Evolutionary conservation across 1,140 invertebrate species (phyloP), one percentile per base, ranked within the genome.

Genomic region (Zaprionus davidi): DNA sequence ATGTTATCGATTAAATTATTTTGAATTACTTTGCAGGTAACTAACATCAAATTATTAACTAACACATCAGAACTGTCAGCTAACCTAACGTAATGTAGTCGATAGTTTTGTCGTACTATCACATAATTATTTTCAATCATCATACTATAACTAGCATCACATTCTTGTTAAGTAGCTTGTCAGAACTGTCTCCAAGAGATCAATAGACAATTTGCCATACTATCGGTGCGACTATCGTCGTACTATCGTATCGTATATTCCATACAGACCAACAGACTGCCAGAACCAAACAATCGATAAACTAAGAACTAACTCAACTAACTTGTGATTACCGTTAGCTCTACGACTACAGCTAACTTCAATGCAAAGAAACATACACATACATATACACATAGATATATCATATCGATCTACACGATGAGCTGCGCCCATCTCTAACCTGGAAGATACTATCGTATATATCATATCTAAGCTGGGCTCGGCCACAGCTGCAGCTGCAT

Each of bases 241-340:
- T 44, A 44, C 38, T 7, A 44, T 44, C 41, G 41, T 44, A 17
- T 7, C 5, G 15, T 5, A 0, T 44, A 44, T 44, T n/a, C 41
- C 41, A 17, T n/a, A 4, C n/a, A 46, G n/a, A n/a, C n/a, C 5
- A 46, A 46, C 41, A 46, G 41, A 44, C 41, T 44, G 41, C 41
- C 41, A 17, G 41, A 46, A 46, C n/a, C 6, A 44, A 46, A 46
- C 41, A 46, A 46, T 46, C 41, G 41, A 46, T 46, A 46, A 46
- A 46, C 41, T 46, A 46, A n/a, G 38, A 41, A 41, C 38, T 41
- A 41, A 41, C 38, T 41, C 38, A n/a, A 41, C 38, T 15, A 41
- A 41, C 7, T 46, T 46, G 41, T 46, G 41, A 46, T 46, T 17
- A 46, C 7, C 41, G 17, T 44, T 44, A 44, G 41, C 41, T 44